Evolutionary conservation across 2,888 invertebrate genomes (phyloP), one percentile per base, ranked within the genome.

Genomic region (Leucoptera coffeella): DNA sequence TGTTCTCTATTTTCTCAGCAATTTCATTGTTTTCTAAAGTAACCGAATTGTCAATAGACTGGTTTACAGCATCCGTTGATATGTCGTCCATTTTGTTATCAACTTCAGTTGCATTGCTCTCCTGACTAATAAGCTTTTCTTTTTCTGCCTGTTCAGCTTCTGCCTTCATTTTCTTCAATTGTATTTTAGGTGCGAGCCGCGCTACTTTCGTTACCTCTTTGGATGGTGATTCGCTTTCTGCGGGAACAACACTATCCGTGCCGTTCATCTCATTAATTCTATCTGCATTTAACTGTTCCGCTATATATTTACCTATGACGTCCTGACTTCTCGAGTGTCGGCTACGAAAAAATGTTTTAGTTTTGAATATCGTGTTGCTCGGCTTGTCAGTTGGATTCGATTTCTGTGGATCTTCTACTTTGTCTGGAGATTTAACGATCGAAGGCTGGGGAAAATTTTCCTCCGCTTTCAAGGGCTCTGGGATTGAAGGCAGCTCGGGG

Each of bases 371-470:
- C n/a, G 65, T 61, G 47, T 64, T 69, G 20, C 52, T 49, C 25
- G 41, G 49, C 8, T 37, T 32, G 30, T 60, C 53, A 26, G 34
- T 22, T 10, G 35, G 17, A 15, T 47, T 56, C 9, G 35, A 22
- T 26, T 40, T 44, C 22, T 27, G 33, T 5, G 26, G 11, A 17
- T 51, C 52, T 27, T 42, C 33, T 32, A 35, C 45, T 58, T 69
- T 72, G 45, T 72, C 72, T 4, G 71, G 69, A 21, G 65, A 67
- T 45, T 69, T 67, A 37, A 52, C 56, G 30, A 65, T 43, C 28
- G 65, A 55, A 42, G 54, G 61, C 45, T 75, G 74, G 40, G 75
- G 75, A 56, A 77, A 62, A 60, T 75, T 77, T 53, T 73, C 72
- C 47, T 76, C 73, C 1, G 67, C 57, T 41, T 62, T 62, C 22